Base-by-base conservation (phyloP, 1,140 invertebrate species). In the Mesaphorura yosii region DNA sequence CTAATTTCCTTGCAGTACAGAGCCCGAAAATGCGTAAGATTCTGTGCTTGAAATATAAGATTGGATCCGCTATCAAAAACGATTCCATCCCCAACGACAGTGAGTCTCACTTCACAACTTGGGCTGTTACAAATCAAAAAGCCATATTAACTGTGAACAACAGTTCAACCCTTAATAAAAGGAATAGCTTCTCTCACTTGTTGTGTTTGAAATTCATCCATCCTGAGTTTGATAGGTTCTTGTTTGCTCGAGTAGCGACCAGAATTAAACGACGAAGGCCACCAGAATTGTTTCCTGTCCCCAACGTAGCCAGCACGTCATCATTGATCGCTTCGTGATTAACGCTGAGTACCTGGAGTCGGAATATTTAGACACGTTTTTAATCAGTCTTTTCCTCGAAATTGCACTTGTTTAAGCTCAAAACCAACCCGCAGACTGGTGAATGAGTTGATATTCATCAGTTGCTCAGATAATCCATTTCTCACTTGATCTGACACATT, bases 341-440 rank as follows among this genome's bases (percentile, higher is more conserved):
- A 29, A 59, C 38, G 38, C 51, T 53, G 39, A 59, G 48, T 40
- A 55, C 51, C 57, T 59, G 34, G 6, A 53, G 41, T n/a, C n/a
- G n/a, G n/a, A n/a, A n/a, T n/a, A n/a, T n/a, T n/a, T n/a, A n/a
- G n/a, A n/a, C n/a, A n/a, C n/a, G n/a, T n/a, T n/a, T n/a, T n/a
- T n/a, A n/a, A n/a, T n/a, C n/a, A n/a, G n/a, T n/a, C n/a, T n/a
- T n/a, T n/a, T n/a, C n/a, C n/a, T n/a, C n/a, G n/a, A n/a, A n/a
- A n/a, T n/a, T n/a, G n/a, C n/a, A n/a, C n/a, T n/a, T n/a, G n/a
- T n/a, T n/a, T n/a, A n/a, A n/a, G n/a, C n/a, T n/a, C n/a, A n/a
- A n/a, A n/a, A n/a, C n/a, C n/a, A n/a, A n/a, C n/a, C n/a, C n/a
- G n/a, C n/a, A n/a, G n/a, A n/a, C n/a, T n/a, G n/a, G n/a, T n/a